These are phyloP conservation scores for Huso huso DNA, from an alignment of 2,797 vertebrate species.

Conservation along the genomic window DNA sequence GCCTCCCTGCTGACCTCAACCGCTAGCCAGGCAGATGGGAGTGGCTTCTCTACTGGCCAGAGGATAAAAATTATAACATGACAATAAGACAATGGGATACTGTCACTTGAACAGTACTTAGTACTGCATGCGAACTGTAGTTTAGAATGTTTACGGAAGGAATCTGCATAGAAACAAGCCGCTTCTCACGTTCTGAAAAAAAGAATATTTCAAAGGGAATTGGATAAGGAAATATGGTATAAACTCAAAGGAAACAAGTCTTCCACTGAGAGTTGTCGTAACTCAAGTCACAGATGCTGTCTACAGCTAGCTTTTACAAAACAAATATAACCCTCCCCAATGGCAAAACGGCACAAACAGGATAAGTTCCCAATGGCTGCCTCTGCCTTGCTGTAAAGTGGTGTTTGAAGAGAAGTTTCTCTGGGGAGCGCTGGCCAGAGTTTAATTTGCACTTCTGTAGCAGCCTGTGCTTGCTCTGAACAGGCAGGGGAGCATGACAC, in stretches of 20 bases:
- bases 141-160: too few species aligned
- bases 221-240: background rate
- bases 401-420: background rate
- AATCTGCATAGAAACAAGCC: too few species aligned
- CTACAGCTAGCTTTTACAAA: background rate
- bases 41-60: too few species aligned
- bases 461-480: background rate
- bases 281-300: background rate
- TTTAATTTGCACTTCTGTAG: conserved; percentile 10
- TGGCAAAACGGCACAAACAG: background rate
- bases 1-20: too few species aligned
- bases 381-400: background rate
- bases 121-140: too few species aligned
- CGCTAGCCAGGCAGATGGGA: too few species aligned
- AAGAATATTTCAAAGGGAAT: too few species aligned
- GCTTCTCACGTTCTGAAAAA: too few species aligned
- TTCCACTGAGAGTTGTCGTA: background rate
- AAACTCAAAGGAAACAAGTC: background rate
- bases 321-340: background rate
- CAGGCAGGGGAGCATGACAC: background rate
- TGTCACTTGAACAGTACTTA: too few species aligned
- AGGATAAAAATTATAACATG: too few species aligned
- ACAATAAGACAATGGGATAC: too few species aligned
- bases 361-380: background rate
- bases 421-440: conserved; percentile 1